A percentile compares a stretch with the other conserved stretches of the same genome.
These are phyloP conservation scores for Amblyraja radiata DNA, from an alignment of 2,797 vertebrate species.

Conservation along the genomic window DNA sequence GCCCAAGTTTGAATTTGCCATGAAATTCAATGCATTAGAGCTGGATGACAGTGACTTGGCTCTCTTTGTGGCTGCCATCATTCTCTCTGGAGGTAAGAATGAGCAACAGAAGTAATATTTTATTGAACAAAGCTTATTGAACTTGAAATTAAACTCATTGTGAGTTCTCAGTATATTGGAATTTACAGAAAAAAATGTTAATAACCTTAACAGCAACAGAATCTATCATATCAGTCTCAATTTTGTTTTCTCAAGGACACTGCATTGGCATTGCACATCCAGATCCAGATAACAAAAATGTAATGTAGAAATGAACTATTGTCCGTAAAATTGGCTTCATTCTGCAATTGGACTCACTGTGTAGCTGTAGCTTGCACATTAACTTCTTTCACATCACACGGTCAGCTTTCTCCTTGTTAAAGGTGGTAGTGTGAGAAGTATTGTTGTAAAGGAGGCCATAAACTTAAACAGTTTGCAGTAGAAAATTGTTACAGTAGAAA, in stretches of 20 bases:
- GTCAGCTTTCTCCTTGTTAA: not conserved
- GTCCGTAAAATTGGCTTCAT: not conserved
- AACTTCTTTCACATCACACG: not conserved
- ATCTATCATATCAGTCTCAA: not conserved
- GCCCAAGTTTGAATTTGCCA: constrained; percentile 92
- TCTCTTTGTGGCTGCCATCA: constrained; percentile 89
- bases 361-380: not conserved
- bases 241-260: not conserved
- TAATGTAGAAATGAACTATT: not conserved
- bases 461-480: not conserved
- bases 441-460: not conserved
- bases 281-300: not conserved
- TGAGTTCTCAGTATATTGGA: not conserved
- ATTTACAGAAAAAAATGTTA: not conserved
- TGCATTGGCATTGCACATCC: not conserved
- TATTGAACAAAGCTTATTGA: not conserved
- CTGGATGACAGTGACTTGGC: constrained; percentile 87
- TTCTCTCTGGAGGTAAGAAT: constrained; percentile 88
- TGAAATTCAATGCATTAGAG: constrained; percentile 86
- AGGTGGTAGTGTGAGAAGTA: not conserved
- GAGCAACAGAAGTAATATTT: not conserved
- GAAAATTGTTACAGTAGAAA: not conserved
- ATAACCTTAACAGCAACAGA: not conserved
- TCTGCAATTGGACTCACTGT: not conserved
- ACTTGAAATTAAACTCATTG: not conserved